phyloP scores from a whole-genome alignment of 1,140 invertebrate genomes.

The Heliothis subflexa region DNA sequence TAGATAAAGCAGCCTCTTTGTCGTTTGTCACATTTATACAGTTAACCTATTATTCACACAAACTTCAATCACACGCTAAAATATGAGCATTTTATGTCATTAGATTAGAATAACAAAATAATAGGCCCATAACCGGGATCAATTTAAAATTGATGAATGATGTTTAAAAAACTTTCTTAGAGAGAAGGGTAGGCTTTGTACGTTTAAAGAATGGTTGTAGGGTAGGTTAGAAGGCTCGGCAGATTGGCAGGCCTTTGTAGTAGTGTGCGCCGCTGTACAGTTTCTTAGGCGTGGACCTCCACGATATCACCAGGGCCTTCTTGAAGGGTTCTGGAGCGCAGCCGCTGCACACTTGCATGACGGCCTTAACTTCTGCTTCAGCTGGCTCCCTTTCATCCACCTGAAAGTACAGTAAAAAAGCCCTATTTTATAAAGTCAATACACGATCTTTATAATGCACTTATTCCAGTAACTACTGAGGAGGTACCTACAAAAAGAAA shows the following conservation, averaged over 20 bases:
- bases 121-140: no score
- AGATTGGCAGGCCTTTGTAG: constrained; percentile 88
- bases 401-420: constrained; percentile 54
- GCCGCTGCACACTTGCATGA: constrained; percentile 92
- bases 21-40: not conserved
- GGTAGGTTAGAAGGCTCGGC: constrained; percentile 89
- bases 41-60: not conserved
- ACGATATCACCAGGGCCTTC: constrained; percentile 91
- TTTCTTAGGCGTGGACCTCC: constrained; percentile 91
- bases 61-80: not conserved
- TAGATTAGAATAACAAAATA: no score
- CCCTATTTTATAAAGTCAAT: not conserved
- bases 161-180: constrained; percentile 28
- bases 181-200: constrained; percentile 42
- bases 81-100: no score
- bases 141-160: not conserved
- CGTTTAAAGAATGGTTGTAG: constrained; percentile 24
- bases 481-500: no score
- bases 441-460: no score
- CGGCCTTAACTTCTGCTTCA: constrained; percentile 92
- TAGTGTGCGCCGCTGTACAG: constrained; percentile 91
- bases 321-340: constrained; percentile 92
- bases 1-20: not conserved
- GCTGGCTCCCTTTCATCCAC: constrained; percentile 92
- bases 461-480: no score